A percentile compares a stretch with the other conserved stretches of the same genome.
Conservation (phyloP, 1,140 invertebrate species). For the Trypoxylus dichotomus region DNA sequence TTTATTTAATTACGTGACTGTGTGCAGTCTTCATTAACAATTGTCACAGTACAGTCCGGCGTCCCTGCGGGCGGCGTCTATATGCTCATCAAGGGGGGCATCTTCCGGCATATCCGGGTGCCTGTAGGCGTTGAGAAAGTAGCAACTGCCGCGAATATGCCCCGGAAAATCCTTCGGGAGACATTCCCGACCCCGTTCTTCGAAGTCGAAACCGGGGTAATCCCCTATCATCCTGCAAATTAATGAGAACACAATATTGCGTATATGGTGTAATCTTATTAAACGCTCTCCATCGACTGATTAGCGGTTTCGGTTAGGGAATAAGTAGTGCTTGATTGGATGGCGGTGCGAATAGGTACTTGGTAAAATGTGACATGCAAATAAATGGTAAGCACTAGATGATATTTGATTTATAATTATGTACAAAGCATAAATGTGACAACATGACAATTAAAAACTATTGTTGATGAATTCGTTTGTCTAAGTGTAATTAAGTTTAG, state of each 20-base stretch:
- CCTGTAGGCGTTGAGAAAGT: conserved; percentile 81
- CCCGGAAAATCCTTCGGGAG: conserved; percentile 85
- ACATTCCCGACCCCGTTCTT: conserved; percentile 72
- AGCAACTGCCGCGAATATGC: conserved; percentile 76
- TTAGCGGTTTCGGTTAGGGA: too few species aligned
- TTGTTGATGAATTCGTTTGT: too few species aligned
- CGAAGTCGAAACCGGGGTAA: conserved; percentile 76
- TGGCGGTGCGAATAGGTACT: not conserved
- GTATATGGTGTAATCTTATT: conserved; percentile 10
- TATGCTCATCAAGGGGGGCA: conserved; percentile 65
- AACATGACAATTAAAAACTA: too few species aligned
- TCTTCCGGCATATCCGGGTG: conserved; percentile 66
- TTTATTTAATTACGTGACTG: not conserved
- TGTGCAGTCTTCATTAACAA: conserved; percentile 32
- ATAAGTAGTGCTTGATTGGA: not conserved
- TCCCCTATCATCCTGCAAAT: conserved; percentile 69
- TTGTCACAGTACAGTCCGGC: conserved; percentile 43
- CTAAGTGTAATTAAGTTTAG: too few species aligned
- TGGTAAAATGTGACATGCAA: not conserved
- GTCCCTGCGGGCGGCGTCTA: conserved; percentile 57
- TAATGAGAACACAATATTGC: conserved; percentile 20
- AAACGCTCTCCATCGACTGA: not conserved
- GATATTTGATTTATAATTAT: too few species aligned
- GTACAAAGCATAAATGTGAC: too few species aligned
- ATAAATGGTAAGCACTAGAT: not conserved